Evolutionary conservation across 2,113 vertebrate species (phyloP), one percentile per base, ranked within the genome.

Genomic region (Vimba vimba): DNA sequence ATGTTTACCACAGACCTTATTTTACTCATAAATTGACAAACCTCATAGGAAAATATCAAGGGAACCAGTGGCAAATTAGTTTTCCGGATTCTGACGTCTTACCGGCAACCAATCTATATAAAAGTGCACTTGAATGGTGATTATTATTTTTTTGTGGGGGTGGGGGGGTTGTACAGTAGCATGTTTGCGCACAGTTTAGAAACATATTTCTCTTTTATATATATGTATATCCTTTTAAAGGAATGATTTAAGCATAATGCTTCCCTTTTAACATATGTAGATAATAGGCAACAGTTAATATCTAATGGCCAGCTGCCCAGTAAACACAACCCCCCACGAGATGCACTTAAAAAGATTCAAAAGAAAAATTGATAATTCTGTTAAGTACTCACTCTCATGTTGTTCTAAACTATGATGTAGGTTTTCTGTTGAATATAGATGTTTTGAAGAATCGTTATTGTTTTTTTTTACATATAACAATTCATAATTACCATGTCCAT

Each of bases 121-220:
- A 91, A 91, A 93, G 90, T 93, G 88, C 90, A 91, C 68, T 85
- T 89, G 88, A 89, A 75, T 90, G 83, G 87, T 60, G 87, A 90
- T 93, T 85, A 2, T 92, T 90, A 91, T 89, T 92, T 7, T 33
- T 33, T 33, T 33, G 3, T 33, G 3, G 36, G 4, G 30, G 30
- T 2, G 36, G 36, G 36, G 36, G 36, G 93, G 92, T 91, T 50
- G 62, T 82, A 69, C 43, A 82, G 25, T 82, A 83, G 66, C 45
- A 36, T 36, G 62, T 66, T 66, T 45, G 59, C 5, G 25, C 62
- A 62, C 33, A 79, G 57, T 55, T 55, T 77, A 57, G 75, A 77
- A 27, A 17, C 33, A 21, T 55, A 33, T n/a, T 33, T 30, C 2
- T 30, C 2, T 77, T 52, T 19, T 74, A 2, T 76, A 30, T 66